Evolutionary conservation across 2,888 invertebrate species (phyloP), one percentile per base, ranked within the genome.

Genomic region (Dicranocentrus wangi): DNA sequence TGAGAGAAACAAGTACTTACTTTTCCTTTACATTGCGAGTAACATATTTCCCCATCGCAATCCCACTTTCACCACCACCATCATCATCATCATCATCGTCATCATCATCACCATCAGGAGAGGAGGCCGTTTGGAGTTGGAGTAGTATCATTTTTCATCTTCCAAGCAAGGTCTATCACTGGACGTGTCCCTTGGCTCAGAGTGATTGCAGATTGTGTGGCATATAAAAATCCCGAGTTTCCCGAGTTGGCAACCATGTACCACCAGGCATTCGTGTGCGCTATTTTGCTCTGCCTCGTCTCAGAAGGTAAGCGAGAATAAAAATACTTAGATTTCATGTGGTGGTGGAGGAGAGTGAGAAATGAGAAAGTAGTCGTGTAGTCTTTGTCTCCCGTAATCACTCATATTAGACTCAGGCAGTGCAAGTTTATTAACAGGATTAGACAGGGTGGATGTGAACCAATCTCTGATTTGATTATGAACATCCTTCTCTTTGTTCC

Each of bases 261-360:
- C n/a, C 82, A 84, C 71, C 82, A 85, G 75, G 72, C 83, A 58
- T 78, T 85, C 72, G 76, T 85, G 19, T 78, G 77, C 60, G 63
- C 70, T 10, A 61, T 82, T 13, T 69, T 85, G 19, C 78, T 85
- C 61, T 83, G 83, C 76, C 80, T 85, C 73, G 82, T 84, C 73
- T 84, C 82, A 27, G 83, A 85, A 85, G 85, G 83, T 85, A 82
- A 85, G 72, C 2, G 7, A 15, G 28, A 25, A 58, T 21, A 15
- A 5, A 51, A 51, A 23, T 21, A 55, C 17, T 47, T 13, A 39
- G 39, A 39, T 39, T 39, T 8, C 13, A 13, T 39, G 39, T 39
- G 13, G 39, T 39, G 13, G n/a, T 39, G 13, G 13, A 39, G 7
- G 39, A 39, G 13, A 39, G 7, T 13, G 47, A 5, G 47, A 47